Evolutionary conservation across 2,113 vertebrate genomes (phyloP).

Genomic region (Fregata magnificens): DNA sequence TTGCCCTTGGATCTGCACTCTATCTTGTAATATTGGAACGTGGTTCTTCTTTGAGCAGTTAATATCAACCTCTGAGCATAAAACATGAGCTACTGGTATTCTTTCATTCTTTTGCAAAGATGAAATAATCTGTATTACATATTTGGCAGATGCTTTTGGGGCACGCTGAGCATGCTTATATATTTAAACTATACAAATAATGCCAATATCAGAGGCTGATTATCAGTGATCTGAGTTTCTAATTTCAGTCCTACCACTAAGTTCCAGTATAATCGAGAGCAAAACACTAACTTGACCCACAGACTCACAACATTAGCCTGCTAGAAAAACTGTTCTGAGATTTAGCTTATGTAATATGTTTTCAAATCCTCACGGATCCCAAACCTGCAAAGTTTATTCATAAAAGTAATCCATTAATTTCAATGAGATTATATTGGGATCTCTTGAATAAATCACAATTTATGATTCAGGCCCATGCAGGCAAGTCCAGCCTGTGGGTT

Average conservation of each 20-base stretch:
- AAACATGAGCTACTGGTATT: constrained; percentile 35
- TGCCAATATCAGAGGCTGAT: background rate
- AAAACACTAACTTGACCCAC: background rate
- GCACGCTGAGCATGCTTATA: background rate
- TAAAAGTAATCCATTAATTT: background rate
- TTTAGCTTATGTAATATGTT: background rate
- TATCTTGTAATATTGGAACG: constrained; percentile 58
- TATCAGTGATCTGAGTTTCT: background rate
- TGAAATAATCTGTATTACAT: background rate
- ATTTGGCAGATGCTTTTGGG: constrained; percentile 1
- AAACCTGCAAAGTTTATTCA: background rate
- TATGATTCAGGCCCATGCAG: background rate
- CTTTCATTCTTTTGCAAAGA: background rate
- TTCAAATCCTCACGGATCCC: background rate
- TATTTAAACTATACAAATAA: background rate
- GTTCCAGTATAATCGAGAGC: background rate
- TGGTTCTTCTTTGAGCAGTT: constrained; percentile 41
- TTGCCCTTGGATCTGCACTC: constrained; percentile 65
- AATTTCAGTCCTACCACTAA: background rate
- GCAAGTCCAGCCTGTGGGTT: background rate
- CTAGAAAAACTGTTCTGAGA: background rate
- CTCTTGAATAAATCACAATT: background rate
- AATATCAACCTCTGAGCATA: constrained; percentile 42
- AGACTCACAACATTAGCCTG: background rate
- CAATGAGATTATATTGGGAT: background rate